Conservation (phyloP, 2,888 invertebrate genomes). For the Caenorhabditis panamensis region DNA sequence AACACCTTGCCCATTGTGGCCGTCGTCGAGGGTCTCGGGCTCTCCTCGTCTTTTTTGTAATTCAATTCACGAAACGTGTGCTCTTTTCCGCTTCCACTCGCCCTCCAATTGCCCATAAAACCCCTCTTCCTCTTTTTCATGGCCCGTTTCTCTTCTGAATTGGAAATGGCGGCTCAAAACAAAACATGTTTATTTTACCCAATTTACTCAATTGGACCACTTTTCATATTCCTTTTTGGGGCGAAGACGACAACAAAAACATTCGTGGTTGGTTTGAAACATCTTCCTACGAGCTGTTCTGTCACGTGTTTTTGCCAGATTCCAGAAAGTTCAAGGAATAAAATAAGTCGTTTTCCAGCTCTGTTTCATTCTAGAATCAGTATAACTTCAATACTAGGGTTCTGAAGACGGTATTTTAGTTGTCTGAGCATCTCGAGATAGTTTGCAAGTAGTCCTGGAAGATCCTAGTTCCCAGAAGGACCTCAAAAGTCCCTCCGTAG, state of each 20-base stretch:
- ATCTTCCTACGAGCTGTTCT: no score
- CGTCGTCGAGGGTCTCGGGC: background rate
- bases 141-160: background rate
- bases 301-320: no score
- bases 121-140: slow-evolving; percentile 1
- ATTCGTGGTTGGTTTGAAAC: no score
- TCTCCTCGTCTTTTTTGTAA: slow-evolving; percentile 31
- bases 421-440: no score
- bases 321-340: no score
- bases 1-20: slow-evolving; percentile 1
- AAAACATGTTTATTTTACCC: slow-evolving; percentile 51
- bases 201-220: slow-evolving; percentile 47
- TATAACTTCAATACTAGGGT: no score
- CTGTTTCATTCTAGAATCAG: no score
- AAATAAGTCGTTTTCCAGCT: no score
- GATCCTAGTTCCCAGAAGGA: no score
- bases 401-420: no score
- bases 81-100: slow-evolving; percentile 11
- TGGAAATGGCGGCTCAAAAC: slow-evolving; percentile 14
- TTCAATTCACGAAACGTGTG: slow-evolving; percentile 52
- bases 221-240: slow-evolving; percentile 14
- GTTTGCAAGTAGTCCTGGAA: no score
- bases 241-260: background rate
- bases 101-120: slow-evolving; percentile 49
- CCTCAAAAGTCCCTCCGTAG: no score